Evolutionary conservation across 2,888 invertebrate species (phyloP).

Genomic region (Sphecodes monilicornis): DNA sequence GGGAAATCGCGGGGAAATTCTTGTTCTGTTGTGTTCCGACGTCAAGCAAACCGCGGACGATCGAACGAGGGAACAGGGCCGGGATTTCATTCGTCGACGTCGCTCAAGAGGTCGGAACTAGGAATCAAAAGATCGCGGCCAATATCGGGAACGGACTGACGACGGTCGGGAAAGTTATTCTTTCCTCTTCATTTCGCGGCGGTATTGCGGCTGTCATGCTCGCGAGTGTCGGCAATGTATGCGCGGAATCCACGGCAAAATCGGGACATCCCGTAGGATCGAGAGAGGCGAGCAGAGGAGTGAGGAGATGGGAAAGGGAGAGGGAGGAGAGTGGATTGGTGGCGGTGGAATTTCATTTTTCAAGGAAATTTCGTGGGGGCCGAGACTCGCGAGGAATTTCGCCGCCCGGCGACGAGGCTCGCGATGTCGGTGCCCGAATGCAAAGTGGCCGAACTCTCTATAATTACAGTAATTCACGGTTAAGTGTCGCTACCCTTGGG

Average conservation of each 20-base stretch:
- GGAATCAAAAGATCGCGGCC: slow-evolving; percentile 31
- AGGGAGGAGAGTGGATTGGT: not conserved
- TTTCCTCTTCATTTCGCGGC: slow-evolving; percentile 33
- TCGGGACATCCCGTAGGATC: not conserved
- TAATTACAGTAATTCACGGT: not conserved
- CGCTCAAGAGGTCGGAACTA: not conserved
- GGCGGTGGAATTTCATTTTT: slow-evolving; percentile 69
- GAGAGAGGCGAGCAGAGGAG: not conserved
- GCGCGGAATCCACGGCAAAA: slow-evolving; percentile 36
- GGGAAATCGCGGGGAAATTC: not conserved
- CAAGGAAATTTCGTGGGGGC: slow-evolving; percentile 56
- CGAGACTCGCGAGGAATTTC: slow-evolving; percentile 29
- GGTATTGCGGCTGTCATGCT: slow-evolving; percentile 35
- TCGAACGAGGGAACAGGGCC: not conserved
- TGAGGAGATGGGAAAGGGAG: not conserved
- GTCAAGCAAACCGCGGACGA: not conserved
- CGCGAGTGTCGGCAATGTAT: slow-evolving; percentile 32
- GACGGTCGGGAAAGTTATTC: slow-evolving; percentile 19
- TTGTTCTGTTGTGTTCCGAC: not conserved
- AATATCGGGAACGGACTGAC: slow-evolving; percentile 16
- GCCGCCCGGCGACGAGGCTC: not conserved
- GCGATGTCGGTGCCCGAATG: not conserved
- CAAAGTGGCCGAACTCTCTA: not conserved
- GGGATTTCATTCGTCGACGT: slow-evolving; percentile 5
- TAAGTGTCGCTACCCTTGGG: not conserved